Evolutionary conservation across 2,888 invertebrate species (phyloP).

Genomic region (Siphonodentalium dalli): DNA sequence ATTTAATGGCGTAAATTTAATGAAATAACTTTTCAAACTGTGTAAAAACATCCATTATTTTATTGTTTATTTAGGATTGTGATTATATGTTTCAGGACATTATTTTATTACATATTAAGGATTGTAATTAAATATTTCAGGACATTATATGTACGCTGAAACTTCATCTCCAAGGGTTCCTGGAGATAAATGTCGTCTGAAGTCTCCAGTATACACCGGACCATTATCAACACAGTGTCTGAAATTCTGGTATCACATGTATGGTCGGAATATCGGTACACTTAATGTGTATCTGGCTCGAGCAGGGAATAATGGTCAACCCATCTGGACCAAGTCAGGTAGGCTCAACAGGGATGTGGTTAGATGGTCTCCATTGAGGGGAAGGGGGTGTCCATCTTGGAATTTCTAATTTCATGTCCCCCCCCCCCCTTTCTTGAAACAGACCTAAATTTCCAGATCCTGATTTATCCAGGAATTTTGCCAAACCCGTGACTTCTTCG

Average conservation of each 20-base stretch:
- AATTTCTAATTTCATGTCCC: no score
- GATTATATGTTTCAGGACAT: slow-evolving; percentile 29
- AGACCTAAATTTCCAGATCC: no score
- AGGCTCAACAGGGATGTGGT: not conserved
- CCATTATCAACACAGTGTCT: slow-evolving; percentile 38
- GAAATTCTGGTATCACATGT: slow-evolving; percentile 56
- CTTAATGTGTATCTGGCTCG: slow-evolving; percentile 39
- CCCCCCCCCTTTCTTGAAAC: no score
- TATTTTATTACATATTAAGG: not conserved
- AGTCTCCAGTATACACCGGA: slow-evolving; percentile 32
- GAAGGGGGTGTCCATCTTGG: no score
- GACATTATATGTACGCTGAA: slow-evolving; percentile 81
- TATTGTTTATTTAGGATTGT: not conserved
- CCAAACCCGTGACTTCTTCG: no score
- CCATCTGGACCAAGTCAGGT: slow-evolving; percentile 38
- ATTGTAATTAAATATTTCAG: slow-evolving; percentile 21
- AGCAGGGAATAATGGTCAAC: slow-evolving; percentile 17
- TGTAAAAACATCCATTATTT: no score
- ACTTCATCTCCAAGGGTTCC: slow-evolving; percentile 71
- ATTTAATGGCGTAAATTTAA: no score
- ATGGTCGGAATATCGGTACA: slow-evolving; percentile 42
- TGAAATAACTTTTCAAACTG: no score
- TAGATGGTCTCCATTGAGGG: no score
- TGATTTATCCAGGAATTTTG: no score
- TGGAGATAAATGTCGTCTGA: slow-evolving; percentile 73